Percentiles rank a stretch among this genome's conserved stretches.
These are phyloP conservation scores for Nannospalax galili DNA, from an alignment of 2,113 vertebrate species.

Conservation along the genomic window DNA sequence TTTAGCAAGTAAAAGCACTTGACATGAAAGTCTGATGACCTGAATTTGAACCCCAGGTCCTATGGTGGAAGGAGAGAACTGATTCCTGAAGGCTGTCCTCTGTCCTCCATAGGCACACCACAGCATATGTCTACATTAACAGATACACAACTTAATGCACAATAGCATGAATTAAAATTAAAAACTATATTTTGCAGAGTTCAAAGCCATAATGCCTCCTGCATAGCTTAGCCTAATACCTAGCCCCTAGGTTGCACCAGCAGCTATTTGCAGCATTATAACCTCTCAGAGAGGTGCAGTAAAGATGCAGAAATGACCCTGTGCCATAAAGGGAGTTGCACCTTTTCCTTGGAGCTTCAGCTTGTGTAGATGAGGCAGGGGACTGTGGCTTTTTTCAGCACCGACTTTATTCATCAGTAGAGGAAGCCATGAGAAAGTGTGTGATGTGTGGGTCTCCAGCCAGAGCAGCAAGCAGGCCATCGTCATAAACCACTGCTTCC, in stretches of 20 bases:
- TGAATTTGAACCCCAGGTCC: too few species aligned
- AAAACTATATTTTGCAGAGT: too few species aligned
- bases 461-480: not conserved
- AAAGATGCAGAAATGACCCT: too few species aligned
- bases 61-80: too few species aligned
- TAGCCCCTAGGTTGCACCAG: not conserved
- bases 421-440: not conserved
- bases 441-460: not conserved
- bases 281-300: not conserved
- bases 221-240: not conserved
- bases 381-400: not conserved
- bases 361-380: not conserved
- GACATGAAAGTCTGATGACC: too few species aligned
- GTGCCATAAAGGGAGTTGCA: not conserved
- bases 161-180: too few species aligned
- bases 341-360: not conserved
- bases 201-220: not conserved
- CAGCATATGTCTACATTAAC: too few species aligned
- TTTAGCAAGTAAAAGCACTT: too few species aligned
- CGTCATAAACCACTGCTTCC: too few species aligned
- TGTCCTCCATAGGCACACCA: too few species aligned
- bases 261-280: not conserved
- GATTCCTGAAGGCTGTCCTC: too few species aligned
- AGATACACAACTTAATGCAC: too few species aligned
- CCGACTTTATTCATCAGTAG: not conserved